A percentile compares a stretch with the other conserved stretches of the same genome.
phyloP scores from a whole-genome alignment of 2,113 vertebrate genomes.

The Terrapene triunguis region DNA sequence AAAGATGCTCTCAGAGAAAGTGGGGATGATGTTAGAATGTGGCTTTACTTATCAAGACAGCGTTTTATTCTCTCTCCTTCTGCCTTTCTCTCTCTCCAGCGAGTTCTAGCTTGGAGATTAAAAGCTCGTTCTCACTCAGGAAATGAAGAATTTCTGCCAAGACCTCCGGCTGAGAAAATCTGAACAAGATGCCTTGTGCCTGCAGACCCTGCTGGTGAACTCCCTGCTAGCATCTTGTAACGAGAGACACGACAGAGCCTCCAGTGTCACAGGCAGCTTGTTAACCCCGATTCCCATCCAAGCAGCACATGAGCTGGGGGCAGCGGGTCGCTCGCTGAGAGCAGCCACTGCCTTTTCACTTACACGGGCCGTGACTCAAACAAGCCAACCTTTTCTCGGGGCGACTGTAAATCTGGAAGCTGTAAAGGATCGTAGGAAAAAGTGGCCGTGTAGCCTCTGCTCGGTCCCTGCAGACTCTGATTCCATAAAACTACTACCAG shows the following conservation, averaged over 20 bases:
- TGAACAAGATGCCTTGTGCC: constrained; percentile 65
- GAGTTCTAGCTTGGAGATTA: constrained; percentile 61
- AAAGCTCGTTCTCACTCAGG: constrained; percentile 61
- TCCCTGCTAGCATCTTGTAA: neutral
- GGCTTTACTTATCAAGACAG: neutral
- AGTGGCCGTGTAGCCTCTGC: neutral
- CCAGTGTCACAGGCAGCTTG: neutral
- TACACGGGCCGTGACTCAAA: neutral
- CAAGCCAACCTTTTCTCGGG: neutral
- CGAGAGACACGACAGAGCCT: neutral
- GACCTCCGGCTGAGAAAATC: constrained; percentile 70
- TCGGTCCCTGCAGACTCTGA: neutral
- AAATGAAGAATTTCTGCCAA: constrained; percentile 69
- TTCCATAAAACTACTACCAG: neutral
- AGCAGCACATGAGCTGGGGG: neutral
- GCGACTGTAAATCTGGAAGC: neutral
- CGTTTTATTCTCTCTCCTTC: neutral
- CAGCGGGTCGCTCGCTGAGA: neutral
- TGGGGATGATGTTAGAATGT: neutral
- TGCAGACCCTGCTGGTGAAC: constrained; percentile 1
- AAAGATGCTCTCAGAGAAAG: neutral
- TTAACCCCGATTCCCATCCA: neutral
- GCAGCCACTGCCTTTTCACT: neutral
- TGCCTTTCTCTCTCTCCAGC: constrained; percentile 7
- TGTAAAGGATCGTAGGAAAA: neutral